Base-by-base conservation (phyloP, 2,888 invertebrate genomes). In the Pseudococcus viburni region DNA sequence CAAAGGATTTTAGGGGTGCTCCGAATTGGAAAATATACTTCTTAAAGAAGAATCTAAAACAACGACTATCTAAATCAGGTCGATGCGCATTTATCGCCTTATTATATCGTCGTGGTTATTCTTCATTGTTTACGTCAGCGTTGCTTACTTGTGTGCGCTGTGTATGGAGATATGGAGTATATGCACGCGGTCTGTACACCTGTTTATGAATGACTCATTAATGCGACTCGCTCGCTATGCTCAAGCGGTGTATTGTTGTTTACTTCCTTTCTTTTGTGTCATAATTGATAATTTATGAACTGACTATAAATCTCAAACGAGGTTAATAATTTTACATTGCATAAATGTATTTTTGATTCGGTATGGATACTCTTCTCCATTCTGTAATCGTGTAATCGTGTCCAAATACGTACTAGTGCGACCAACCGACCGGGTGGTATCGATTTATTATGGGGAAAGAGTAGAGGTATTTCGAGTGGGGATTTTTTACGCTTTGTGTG, bases 221-320 rank as follows among this genome's bases (percentile, higher is more conserved):
- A 42, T 42, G 80, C 42, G 42, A 80, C 8, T 8, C 80, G 42
- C 15, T 73, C 12, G 59, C 59, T 19, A 33, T 80, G 80, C 80
- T 80, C 42, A 42, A 80, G 42, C 80, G 80, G 8, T 80, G 80
- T 42, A 42, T 80, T 80, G 42, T 80, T 80, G 80, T 80, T 80
- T 80, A 80, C 80, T 80, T 80, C 80, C 80, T 80, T 80, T 80
- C 80, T 80, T 73, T 80, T 80, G 80, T 80, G 80, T 80, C 80
- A 80, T 80, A 42, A 80, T 80, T 80, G 42, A 80, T 80, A 42
- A 80, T 80, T 80, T 80, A 80, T 42, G 80, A 80, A 33, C 42
- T 1, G 33, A 15, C 42, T 42, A 42, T 80, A 80, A 80, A 80
- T 80, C 80, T 80, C n/a, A 80, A 39, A 39, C 39, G 80, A 73